Percentiles rank a stretch among this genome's conserved stretches.
Conservation (phyloP, 2,113 vertebrate genomes). For the Oncorhynchus kisutch region DNA sequence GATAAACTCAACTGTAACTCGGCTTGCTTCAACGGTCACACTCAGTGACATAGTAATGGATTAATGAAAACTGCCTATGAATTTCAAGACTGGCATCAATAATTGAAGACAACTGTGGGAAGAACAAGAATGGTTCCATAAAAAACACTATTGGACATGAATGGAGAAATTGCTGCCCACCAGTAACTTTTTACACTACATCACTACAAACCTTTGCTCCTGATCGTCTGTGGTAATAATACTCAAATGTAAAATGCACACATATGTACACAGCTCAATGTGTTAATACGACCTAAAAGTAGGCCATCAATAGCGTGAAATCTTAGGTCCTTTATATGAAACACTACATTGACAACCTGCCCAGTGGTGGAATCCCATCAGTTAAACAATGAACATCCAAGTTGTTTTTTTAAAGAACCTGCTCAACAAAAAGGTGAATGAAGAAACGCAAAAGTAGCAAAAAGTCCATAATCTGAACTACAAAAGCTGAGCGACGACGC, state of each 20-base stretch:
- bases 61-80: constrained; percentile 29
- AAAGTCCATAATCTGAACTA: background rate
- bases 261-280: constrained; percentile 8
- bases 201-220: constrained; percentile 26
- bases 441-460: background rate
- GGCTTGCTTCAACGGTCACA: background rate
- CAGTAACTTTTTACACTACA: constrained; percentile 32
- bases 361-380: constrained; percentile 6
- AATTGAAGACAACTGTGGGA: constrained; percentile 4
- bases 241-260: constrained; percentile 13
- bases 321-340: constrained; percentile 54
- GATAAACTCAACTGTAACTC: background rate
- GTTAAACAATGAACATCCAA: background rate
- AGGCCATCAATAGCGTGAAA: constrained; percentile 17
- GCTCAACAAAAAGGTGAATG: background rate
- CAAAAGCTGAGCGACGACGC: background rate
- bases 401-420: background rate
- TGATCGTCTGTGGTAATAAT: constrained; percentile 29
- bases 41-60: background rate
- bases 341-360: constrained; percentile 42
- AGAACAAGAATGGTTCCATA: constrained; percentile 22
- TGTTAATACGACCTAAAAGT: constrained; percentile 20
- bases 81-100: constrained; percentile 14
- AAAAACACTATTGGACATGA: constrained; percentile 46
- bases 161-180: constrained; percentile 36